phyloP scores from a whole-genome alignment of 2,113 vertebrate species.

The Esox niger region DNA sequence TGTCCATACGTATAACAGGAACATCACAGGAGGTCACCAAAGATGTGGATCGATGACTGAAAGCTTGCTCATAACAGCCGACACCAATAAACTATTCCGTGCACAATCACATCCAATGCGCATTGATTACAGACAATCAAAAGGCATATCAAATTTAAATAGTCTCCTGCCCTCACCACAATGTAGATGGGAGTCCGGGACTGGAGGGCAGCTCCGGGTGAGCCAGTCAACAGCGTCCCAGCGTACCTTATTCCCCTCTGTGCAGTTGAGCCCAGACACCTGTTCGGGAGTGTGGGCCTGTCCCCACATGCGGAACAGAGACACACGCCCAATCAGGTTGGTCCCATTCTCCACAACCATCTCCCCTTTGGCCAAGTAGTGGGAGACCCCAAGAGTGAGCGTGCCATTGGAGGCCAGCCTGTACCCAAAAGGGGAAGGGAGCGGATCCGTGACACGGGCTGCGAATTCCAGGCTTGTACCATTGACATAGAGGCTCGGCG shows the following conservation, averaged over 20 bases:
- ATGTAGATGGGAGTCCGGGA: constrained; percentile 49
- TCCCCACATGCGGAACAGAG: constrained; percentile 84
- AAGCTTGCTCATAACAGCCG: too few species aligned
- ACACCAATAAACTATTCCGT: constrained; percentile 23
- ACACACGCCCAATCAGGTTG: constrained; percentile 62
- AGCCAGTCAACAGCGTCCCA: constrained; percentile 77
- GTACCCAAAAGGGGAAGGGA: background rate
- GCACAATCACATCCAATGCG: background rate
- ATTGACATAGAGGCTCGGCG: constrained; percentile 71
- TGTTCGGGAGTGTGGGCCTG: constrained; percentile 49
- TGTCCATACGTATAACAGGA: background rate
- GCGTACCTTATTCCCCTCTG: constrained; percentile 72
- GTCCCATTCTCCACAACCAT: constrained; percentile 5
- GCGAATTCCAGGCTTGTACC: constrained; percentile 27
- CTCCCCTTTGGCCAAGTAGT: constrained; percentile 31
- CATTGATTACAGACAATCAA: too few species aligned
- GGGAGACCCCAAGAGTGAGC: constrained; percentile 73
- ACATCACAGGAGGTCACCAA: background rate
- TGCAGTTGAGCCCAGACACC: constrained; percentile 61
- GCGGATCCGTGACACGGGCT: background rate
- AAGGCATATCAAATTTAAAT: too few species aligned
- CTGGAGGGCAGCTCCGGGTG: constrained; percentile 29
- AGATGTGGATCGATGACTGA: constrained; percentile 21
- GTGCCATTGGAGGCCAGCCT: constrained; percentile 68
- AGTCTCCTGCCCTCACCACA: constrained; percentile 75